A percentile compares a stretch with the other conserved stretches of the same genome.
These are phyloP conservation scores for Saccopteryx leptura DNA, from an alignment of 2,113 vertebrate species.

Conservation along the genomic window DNA sequence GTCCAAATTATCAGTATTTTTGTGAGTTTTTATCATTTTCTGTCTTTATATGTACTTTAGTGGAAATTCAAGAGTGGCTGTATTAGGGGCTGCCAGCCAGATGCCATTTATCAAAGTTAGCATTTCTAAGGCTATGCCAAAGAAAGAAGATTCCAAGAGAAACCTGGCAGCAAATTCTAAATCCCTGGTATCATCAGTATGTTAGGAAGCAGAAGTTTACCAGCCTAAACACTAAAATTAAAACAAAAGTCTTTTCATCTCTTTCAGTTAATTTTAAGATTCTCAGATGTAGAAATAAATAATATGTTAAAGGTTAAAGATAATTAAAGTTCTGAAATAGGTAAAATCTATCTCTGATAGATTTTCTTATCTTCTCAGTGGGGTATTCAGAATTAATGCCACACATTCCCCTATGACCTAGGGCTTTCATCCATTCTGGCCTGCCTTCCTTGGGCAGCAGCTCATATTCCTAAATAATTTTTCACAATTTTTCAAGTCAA, in stretches of 20 bases:
- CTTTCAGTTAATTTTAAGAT: constrained; percentile 50
- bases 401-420: not conserved
- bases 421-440: not conserved
- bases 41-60: constrained; percentile 61
- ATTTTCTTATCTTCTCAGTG: not conserved
- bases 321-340: constrained; percentile 1
- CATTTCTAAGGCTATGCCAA: constrained; percentile 60
- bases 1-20: constrained; percentile 40
- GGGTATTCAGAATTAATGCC: not conserved
- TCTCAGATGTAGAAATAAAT: constrained; percentile 49
- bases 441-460: not conserved
- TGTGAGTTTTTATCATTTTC: constrained; percentile 63
- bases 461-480: not conserved
- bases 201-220: constrained; percentile 55
- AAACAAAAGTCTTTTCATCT: constrained; percentile 21
- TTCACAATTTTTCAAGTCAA: not conserved
- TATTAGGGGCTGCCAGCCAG: constrained; percentile 34
- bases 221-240: not conserved
- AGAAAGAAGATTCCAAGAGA: constrained; percentile 63
- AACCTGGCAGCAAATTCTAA: constrained; percentile 61
- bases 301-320: not conserved
- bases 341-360: not conserved
- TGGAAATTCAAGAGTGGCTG: constrained; percentile 63
- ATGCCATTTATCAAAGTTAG: constrained; percentile 73
- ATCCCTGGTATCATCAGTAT: constrained; percentile 44